Conservation (phyloP, 2,797 vertebrate genomes). For the Ptychobarbus kaznakovi region DNA sequence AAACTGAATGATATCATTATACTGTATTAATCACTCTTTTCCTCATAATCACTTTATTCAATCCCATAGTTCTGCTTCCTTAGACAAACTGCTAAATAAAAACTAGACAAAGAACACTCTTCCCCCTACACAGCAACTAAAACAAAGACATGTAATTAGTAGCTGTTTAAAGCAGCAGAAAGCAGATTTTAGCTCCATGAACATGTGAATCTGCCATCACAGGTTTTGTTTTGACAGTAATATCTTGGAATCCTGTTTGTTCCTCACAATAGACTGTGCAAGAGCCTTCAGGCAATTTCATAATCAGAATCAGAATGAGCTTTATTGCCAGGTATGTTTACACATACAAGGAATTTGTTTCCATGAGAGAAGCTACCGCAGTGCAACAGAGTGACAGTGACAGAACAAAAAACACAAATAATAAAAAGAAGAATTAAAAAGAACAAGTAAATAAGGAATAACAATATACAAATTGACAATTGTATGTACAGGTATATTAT, state of each 20-base stretch:
- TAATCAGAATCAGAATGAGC: too few relatives aligned
- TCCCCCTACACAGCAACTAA: not conserved
- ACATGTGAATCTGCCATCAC: conserved; percentile 4
- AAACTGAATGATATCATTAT: not conserved
- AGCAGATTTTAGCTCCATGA: conserved; percentile 15
- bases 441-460: too few relatives aligned
- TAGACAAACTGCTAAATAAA: not conserved
- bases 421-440: too few relatives aligned
- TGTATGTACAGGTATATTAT: too few relatives aligned
- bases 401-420: too few relatives aligned
- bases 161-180: not conserved
- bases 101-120: not conserved
- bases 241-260: conserved; percentile 17
- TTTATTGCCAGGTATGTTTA: too few relatives aligned
- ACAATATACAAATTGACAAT: too few relatives aligned
- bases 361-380: too few relatives aligned
- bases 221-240: conserved; percentile 26
- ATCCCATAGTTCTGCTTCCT: not conserved
- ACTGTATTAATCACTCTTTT: not conserved
- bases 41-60: not conserved
- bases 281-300: not conserved
- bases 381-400: too few relatives aligned
- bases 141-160: conserved; percentile 32
- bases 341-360: too few relatives aligned
- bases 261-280: not conserved